Conservation (phyloP, 2,888 invertebrate genomes). For the Fragum fragum region DNA sequence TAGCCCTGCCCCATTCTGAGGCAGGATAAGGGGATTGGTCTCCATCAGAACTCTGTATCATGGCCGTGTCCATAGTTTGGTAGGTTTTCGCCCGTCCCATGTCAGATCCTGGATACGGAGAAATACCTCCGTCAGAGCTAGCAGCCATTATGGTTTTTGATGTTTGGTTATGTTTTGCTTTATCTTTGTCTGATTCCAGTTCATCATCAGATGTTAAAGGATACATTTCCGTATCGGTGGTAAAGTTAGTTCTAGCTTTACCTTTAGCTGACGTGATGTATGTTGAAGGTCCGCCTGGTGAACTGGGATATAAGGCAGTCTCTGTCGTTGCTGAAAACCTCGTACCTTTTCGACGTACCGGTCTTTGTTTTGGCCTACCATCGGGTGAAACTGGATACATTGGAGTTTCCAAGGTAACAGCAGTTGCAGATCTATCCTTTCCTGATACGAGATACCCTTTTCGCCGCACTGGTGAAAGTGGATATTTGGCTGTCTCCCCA, state of each 20-base stretch:
- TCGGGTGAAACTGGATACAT: constrained; percentile 8
- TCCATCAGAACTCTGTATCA: not conserved
- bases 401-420: constrained; percentile 2
- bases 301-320: constrained; percentile 14
- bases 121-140: not conserved
- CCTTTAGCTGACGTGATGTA: constrained; percentile 20
- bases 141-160: not conserved
- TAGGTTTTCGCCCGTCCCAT: constrained; percentile 6
- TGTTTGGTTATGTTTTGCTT: not conserved
- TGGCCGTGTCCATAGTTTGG: constrained; percentile 5
- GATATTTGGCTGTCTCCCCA: constrained; percentile 5
- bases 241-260: constrained; percentile 19
- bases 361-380: not conserved
- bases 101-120: constrained; percentile 12
- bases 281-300: constrained; percentile 11
- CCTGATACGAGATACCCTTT: not conserved
- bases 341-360: not conserved
- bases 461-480: constrained; percentile 3
- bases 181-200: not conserved
- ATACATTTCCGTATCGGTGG: constrained; percentile 20
- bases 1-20: constrained; percentile 2
- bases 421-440: not conserved
- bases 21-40: constrained; percentile 10
- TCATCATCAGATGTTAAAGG: not conserved
- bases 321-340: not conserved